Conservation (phyloP, 1,140 invertebrate species). For the Triops longicaudatus region DNA sequence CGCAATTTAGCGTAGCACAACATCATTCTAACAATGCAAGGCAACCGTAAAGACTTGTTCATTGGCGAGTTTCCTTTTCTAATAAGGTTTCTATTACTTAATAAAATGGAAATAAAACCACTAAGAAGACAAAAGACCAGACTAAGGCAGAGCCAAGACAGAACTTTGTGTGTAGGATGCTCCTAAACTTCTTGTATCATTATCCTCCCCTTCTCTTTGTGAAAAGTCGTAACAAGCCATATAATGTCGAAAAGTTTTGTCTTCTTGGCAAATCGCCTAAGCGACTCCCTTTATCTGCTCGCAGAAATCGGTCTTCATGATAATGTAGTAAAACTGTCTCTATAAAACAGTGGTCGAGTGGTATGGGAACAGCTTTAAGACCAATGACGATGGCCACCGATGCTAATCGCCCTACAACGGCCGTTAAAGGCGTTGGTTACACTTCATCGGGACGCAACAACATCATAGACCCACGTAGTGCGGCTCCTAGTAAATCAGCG, state of each 20-base stretch:
- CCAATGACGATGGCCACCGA: neutral
- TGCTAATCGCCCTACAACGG: conserved; percentile 72
- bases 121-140: too few species aligned
- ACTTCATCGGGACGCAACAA: conserved; percentile 11
- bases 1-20: too few species aligned
- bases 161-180: too few species aligned
- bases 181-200: too few species aligned
- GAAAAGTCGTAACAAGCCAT: neutral
- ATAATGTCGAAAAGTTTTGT: neutral
- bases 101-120: too few species aligned
- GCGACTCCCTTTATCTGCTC: conserved; percentile 8
- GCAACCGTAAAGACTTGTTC: too few species aligned
- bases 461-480: conserved; percentile 2
- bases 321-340: conserved; percentile 27
- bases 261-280: conserved; percentile 16
- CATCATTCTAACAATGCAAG: too few species aligned
- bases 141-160: too few species aligned
- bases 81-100: too few species aligned
- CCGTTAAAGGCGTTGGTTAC: conserved; percentile 59
- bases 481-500: conserved; percentile 5
- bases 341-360: conserved; percentile 29
- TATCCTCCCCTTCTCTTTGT: neutral
- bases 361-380: conserved; percentile 11
- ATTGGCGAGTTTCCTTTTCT: too few species aligned
- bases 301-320: conserved; percentile 29